Evolutionary conservation across 2,888 invertebrate species (phyloP).

Genomic region (Dynastes grantii): DNA sequence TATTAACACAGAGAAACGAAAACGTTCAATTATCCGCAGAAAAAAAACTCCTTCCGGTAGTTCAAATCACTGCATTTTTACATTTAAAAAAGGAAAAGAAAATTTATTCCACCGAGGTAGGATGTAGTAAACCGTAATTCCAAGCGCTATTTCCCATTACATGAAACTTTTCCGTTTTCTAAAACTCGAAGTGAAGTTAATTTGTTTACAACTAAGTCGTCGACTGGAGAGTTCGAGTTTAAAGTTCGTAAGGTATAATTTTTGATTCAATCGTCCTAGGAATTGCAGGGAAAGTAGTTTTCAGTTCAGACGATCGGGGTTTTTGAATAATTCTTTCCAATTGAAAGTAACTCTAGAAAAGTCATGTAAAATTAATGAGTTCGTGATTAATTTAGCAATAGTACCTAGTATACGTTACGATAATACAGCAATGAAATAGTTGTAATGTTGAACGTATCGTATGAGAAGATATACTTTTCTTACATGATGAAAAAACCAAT

Average conservation of each 20-base stretch:
- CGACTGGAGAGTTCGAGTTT: background rate
- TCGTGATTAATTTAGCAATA: no score
- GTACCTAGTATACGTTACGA: no score
- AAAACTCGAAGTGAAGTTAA: constrained; percentile 18
- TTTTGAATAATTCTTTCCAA: no score
- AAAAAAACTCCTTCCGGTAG: background rate
- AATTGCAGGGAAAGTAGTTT: constrained; percentile 8
- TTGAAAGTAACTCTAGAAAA: no score
- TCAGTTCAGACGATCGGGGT: background rate
- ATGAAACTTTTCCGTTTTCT: background rate
- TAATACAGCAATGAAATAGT: no score
- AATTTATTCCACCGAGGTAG: no score
- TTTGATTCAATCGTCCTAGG: background rate
- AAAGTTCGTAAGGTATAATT: constrained; percentile 6
- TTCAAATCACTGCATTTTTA: constrained; percentile 4
- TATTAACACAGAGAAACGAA: constrained; percentile 34
- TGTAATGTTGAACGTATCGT: no score
- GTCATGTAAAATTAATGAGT: no score
- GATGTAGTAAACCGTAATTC: background rate
- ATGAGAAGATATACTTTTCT: no score
- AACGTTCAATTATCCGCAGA: background rate
- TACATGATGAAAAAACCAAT: no score
- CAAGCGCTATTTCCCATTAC: background rate
- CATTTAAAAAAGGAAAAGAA: background rate
- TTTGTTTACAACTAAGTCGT: background rate